These are phyloP conservation scores for Unio delphinus DNA, from an alignment of 2,888 invertebrate genomes.

Conservation along the genomic window DNA sequence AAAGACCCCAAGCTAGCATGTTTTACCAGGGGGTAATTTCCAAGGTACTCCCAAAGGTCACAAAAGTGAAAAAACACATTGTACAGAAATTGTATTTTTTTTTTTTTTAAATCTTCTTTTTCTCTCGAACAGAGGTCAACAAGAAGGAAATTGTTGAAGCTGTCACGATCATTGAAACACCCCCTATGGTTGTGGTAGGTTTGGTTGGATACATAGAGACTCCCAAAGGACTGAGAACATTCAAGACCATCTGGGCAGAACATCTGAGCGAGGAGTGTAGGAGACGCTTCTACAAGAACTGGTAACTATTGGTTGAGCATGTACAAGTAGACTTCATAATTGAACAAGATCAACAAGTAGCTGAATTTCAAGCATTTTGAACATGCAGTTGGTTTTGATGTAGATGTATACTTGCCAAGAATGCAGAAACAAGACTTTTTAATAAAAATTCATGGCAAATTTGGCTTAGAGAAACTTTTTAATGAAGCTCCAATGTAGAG, in stretches of 20 bases:
- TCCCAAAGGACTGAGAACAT: constrained; percentile 93
- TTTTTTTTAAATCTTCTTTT: no score
- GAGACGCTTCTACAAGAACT: constrained; percentile 99
- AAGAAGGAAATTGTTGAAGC: constrained; percentile 99
- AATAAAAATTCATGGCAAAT: no score
- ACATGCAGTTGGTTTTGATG: no score
- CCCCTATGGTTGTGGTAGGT: constrained; percentile 98
- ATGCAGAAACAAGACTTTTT: no score
- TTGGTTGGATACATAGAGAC: constrained; percentile 99
- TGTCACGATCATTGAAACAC: constrained; percentile 97
- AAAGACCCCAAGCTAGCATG: no score
- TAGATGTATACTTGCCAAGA: no score
- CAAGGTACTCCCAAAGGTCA: no score
- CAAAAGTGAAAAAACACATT: no score
- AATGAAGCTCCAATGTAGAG: no score
- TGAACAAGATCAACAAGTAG: neutral
- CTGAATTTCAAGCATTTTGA: neutral
- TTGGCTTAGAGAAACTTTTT: no score
- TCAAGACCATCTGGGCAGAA: constrained; percentile 98
- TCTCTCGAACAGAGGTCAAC: constrained; percentile 85
- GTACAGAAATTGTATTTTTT: no score
- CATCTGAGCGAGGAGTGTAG: constrained; percentile 99
- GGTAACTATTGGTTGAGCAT: constrained; percentile 78
- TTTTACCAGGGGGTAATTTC: no score
- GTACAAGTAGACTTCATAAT: neutral